Base-by-base conservation (phyloP, 2,888 invertebrate species). In the Frankliniella fusca region DNA sequence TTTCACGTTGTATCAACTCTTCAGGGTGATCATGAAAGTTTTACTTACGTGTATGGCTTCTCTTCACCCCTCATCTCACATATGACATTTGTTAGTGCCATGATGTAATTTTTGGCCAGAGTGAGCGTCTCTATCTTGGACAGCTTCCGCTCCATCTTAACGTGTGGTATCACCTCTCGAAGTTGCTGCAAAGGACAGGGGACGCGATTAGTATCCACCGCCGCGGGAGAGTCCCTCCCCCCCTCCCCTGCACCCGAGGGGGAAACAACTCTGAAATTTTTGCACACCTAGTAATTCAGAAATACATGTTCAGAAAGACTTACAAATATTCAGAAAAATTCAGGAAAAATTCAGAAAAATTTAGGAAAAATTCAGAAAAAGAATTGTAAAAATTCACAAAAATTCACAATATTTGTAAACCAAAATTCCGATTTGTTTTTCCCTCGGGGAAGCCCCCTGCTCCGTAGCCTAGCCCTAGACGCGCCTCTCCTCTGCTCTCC, bases 41-140 rank as follows among this genome's bases (percentile, higher is more conserved):
- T n/a, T 81, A 84, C 86, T 85, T 83, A 86, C 86, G 88, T 88
- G 86, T 90, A 91, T 10, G 90, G 89, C 83, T 88, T 88, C 81
- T 88, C 90, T 86, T 93, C 93, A 38, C 93, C 94, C 82, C 94
- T 90, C 91, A 95, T 94, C 82, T 93, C 92, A 88, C 95, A 94
- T 85, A 96, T 94, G 84, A 95, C 94, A 88, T 95, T 95, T 48
- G 95, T 95, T 84, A 96, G 90, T 20, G 96, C 95, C 90, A 95
- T 95, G 84, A 96, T 95, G 88, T 96, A 96, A 89, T 96, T 95
- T 89, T 95, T 95, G 85, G 96, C 96, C 87, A 96, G 89, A 15
- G 95, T 95, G 84, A 96, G 89, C 0, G 96, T 96, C 89, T 96
- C 96, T 85, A 96, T 95, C 89, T 96, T 96, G 11, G 95, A 95